A percentile compares a stretch with the other conserved stretches of the same genome.
phyloP scores from a whole-genome alignment of 2,113 vertebrate species.

The Phylloscopus trochilus region DNA sequence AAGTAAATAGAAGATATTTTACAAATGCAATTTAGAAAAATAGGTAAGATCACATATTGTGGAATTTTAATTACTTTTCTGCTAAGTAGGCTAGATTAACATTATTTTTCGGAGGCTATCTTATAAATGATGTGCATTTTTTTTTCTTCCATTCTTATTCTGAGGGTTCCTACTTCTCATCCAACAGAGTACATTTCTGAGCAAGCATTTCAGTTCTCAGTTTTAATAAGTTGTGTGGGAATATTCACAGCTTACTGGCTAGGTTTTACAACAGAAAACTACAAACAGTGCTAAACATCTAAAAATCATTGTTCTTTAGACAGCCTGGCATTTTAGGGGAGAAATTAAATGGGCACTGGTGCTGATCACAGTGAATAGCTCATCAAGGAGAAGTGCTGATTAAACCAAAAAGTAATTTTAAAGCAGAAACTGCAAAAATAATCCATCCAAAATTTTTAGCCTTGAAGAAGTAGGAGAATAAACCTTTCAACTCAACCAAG shows the following conservation, averaged over 20 bases:
- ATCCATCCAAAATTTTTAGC: neutral
- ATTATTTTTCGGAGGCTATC: neutral
- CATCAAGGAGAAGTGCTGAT: neutral
- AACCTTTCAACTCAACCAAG: neutral
- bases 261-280: neutral
- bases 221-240: neutral
- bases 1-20: neutral
- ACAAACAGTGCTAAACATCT: neutral
- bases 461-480: neutral
- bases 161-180: neutral
- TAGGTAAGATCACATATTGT: neutral
- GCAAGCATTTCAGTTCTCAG: neutral
- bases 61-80: neutral
- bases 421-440: neutral
- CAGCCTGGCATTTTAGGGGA: neutral
- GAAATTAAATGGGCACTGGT: neutral
- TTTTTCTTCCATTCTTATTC: neutral
- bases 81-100: neutral
- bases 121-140: neutral
- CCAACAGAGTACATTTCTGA: neutral
- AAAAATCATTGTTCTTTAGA: neutral
- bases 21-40: neutral
- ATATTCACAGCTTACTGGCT: neutral
- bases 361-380: neutral
- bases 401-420: neutral